Percentiles rank a stretch among this genome's conserved stretches.
Conservation (phyloP, 2,888 invertebrate species). For the Andrena flavipes region DNA sequence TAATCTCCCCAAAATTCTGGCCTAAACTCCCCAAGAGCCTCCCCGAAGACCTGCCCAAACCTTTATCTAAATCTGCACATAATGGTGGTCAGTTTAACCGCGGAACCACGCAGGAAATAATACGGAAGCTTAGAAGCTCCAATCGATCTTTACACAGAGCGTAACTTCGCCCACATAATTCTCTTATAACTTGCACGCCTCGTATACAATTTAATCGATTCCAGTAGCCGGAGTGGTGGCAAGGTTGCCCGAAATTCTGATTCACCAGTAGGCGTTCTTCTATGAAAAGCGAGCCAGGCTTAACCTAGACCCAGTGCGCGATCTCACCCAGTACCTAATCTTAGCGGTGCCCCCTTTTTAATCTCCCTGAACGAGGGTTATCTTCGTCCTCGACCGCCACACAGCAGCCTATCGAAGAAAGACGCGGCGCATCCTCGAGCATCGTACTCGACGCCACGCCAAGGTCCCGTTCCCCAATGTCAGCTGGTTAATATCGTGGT, state of each 20-base stretch:
- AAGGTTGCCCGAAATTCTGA: too few species aligned
- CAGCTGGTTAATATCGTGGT: slow-evolving; percentile 34
- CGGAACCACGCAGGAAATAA: too few species aligned
- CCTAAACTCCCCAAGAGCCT: too few species aligned
- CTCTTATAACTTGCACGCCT: not conserved
- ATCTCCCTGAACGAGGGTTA: slow-evolving; percentile 47
- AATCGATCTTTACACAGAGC: too few species aligned
- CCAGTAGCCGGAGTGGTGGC: too few species aligned
- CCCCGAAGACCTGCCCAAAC: too few species aligned
- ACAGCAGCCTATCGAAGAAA: slow-evolving; percentile 17
- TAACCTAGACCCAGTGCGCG: slow-evolving; percentile 23
- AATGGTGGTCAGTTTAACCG: too few species aligned
- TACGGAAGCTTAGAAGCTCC: too few species aligned
- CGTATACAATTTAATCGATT: too few species aligned
- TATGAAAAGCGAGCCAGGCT: not conserved
- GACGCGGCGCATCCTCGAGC: slow-evolving; percentile 34
- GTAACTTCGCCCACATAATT: not conserved
- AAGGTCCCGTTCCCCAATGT: slow-evolving; percentile 39
- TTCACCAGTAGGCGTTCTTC: too few species aligned
- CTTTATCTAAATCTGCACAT: too few species aligned
- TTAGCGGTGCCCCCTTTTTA: slow-evolving; percentile 42
- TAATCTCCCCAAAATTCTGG: too few species aligned
- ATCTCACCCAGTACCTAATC: slow-evolving; percentile 27
- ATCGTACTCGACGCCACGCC: slow-evolving; percentile 24
- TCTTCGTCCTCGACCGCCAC: slow-evolving; percentile 21